Conservation (phyloP, 2,113 vertebrate genomes). For the Rhinolophus ferrumequinum region DNA sequence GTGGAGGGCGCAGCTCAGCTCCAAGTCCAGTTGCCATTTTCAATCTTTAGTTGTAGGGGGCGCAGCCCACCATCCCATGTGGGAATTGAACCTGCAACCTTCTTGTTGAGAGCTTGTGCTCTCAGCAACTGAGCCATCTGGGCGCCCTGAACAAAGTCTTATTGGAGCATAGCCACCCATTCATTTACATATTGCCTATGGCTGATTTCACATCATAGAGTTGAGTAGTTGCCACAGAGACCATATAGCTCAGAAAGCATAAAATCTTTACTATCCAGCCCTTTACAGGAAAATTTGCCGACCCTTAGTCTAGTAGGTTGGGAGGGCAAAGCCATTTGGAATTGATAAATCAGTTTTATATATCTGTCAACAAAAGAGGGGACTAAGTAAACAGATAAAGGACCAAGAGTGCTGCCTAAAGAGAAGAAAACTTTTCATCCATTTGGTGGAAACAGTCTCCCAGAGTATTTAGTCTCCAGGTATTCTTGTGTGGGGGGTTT, state of each 20-base stretch:
- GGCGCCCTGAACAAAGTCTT: neutral
- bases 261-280: neutral
- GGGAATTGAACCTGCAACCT: too few relatives aligned
- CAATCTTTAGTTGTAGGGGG: too few relatives aligned
- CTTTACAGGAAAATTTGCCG: constrained; percentile 19
- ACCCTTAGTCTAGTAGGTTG: neutral
- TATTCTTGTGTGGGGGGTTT: neutral
- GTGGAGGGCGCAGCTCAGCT: too few relatives aligned
- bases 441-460: neutral
- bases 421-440: neutral
- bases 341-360: neutral
- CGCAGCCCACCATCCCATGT: too few relatives aligned
- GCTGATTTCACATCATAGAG: neutral
- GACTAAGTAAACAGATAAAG: neutral
- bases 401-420: neutral
- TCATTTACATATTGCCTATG: neutral
- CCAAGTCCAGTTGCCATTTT: too few relatives aligned
- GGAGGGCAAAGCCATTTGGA: neutral
- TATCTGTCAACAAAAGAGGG: neutral
- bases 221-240: neutral
- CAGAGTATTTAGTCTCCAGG: neutral
- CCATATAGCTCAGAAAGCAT: neutral
- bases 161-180: neutral
- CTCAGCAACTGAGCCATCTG: too few relatives aligned
- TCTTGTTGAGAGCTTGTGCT: too few relatives aligned